These are phyloP conservation scores for Trissolcus brochymenae DNA, from an alignment of 2,888 invertebrate genomes.

Conservation along the genomic window DNA sequence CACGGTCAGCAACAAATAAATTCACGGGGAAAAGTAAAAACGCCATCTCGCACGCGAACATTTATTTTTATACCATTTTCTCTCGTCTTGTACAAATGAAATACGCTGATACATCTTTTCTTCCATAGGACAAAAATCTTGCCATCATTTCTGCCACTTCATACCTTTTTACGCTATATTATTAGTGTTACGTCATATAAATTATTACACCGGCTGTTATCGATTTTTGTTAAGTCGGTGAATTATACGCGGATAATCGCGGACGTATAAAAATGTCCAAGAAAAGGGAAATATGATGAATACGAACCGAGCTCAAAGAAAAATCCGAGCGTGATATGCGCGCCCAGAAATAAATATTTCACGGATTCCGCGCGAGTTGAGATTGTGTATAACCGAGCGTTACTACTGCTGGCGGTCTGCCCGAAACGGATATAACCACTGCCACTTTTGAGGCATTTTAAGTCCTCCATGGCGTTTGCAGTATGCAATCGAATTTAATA, in stretches of 20 bases:
- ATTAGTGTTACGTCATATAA: too few relatives aligned
- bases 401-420: constrained; percentile 57
- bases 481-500: constrained; percentile 54
- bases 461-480: constrained; percentile 48
- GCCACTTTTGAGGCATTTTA: constrained; percentile 58
- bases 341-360: constrained; percentile 55
- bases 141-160: constrained; percentile 23
- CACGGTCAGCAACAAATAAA: constrained; percentile 58
- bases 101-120: constrained; percentile 53
- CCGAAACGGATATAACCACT: constrained; percentile 58
- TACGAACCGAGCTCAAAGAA: constrained; percentile 35
- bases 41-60: constrained; percentile 50
- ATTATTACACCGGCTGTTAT: constrained; percentile 3
- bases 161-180: background rate
- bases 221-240: constrained; percentile 34
- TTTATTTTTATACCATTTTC: constrained; percentile 52
- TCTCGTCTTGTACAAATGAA: constrained; percentile 28
- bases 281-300: constrained; percentile 37
- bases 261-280: constrained; percentile 21
- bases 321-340: constrained; percentile 37
- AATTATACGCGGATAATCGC: constrained; percentile 34
- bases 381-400: constrained; percentile 49
- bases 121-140: constrained; percentile 17
- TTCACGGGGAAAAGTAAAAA: constrained; percentile 48
- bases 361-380: constrained; percentile 53